Percentiles rank a stretch among this genome's conserved stretches.
These are phyloP conservation scores for Machimus rusticus DNA, from an alignment of 2,888 invertebrate genomes.

Conservation along the genomic window DNA sequence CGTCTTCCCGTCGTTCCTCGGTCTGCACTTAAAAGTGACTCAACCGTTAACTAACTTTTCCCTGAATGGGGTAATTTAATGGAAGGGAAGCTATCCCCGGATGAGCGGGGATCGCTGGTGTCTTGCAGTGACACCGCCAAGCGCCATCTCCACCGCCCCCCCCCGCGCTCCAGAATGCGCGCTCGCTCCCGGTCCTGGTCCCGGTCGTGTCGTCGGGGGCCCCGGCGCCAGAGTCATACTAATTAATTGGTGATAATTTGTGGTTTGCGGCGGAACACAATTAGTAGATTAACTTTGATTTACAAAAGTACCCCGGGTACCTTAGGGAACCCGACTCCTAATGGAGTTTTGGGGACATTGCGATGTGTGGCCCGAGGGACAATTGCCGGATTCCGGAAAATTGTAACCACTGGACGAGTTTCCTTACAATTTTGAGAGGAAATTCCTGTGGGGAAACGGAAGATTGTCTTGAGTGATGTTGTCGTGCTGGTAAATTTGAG, in stretches of 20 bases:
- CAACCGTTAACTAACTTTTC: constrained; percentile 22
- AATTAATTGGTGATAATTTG: constrained; percentile 44
- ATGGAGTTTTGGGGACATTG: neutral
- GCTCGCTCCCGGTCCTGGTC: neutral
- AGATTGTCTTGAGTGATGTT: neutral
- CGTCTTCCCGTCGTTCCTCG: neutral
- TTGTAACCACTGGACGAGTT: neutral
- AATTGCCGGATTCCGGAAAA: neutral
- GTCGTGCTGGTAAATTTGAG: neutral
- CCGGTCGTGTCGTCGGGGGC: neutral
- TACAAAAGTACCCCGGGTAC: neutral
- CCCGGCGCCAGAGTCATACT: neutral
- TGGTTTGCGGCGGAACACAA: constrained; percentile 38
- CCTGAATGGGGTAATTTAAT: constrained; percentile 2
- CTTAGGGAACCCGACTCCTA: neutral
- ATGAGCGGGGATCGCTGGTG: neutral
- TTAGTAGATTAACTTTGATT: constrained; percentile 37
- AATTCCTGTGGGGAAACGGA: neutral
- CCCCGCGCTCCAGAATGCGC: neutral
- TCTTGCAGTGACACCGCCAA: neutral
- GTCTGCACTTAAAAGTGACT: constrained; percentile 25
- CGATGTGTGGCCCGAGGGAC: neutral
- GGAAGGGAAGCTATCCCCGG: neutral
- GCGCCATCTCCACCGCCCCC: too few species aligned
- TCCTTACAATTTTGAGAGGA: neutral